Percentiles rank a stretch among this genome's conserved stretches.
phyloP scores from a whole-genome alignment of 2,888 invertebrate genomes.

The Lochmaea crataegi region DNA sequence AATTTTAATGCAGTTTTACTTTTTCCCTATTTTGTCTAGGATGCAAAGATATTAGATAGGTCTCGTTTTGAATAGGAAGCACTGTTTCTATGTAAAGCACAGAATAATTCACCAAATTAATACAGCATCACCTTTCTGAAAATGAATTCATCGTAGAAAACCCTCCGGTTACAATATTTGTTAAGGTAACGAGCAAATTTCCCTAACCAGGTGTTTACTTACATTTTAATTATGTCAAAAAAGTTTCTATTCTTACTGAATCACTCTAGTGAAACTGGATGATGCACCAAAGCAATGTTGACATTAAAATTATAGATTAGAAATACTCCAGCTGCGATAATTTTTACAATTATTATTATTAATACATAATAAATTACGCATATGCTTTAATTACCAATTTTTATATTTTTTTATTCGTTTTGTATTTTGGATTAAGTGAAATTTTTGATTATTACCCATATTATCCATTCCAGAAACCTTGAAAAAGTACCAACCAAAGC shows the following conservation, averaged over 20 bases:
- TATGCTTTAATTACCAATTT: too few relatives aligned
- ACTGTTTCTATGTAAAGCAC: background rate
- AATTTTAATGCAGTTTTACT: too few relatives aligned
- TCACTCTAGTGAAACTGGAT: background rate
- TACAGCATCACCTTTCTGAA: background rate
- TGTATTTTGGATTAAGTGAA: too few relatives aligned
- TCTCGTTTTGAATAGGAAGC: background rate
- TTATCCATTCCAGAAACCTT: too few relatives aligned
- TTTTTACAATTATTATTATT: too few relatives aligned
- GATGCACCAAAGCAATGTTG: background rate
- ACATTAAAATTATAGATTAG: background rate
- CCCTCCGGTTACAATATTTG: slow-evolving; percentile 3
- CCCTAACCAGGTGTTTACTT: background rate
- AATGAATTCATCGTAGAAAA: background rate
- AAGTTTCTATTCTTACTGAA: background rate
- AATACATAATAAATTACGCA: too few relatives aligned
- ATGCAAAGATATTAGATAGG: too few relatives aligned
- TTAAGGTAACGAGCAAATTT: background rate
- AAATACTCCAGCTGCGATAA: background rate
- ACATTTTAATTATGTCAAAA: background rate
- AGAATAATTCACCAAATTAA: slow-evolving; percentile 11
- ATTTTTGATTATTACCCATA: too few relatives aligned
- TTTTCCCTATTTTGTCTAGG: too few relatives aligned
- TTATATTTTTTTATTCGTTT: too few relatives aligned
- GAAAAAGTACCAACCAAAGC: too few relatives aligned